Evolutionary conservation across 1,140 invertebrate species (phyloP), one percentile per base, ranked within the genome.

Genomic region (Aphaenogaster floridana): DNA sequence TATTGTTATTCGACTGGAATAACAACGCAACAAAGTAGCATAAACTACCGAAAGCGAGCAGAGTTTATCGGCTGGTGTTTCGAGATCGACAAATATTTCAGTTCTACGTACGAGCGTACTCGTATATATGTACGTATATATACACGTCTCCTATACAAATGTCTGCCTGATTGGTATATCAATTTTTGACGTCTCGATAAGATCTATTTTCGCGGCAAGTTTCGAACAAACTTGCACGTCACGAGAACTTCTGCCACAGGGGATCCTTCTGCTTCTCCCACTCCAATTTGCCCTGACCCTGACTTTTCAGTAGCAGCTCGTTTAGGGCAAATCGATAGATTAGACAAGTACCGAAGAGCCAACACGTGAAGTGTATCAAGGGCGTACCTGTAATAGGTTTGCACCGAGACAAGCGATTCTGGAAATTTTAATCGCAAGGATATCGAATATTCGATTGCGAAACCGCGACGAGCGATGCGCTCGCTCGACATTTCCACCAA

Each of bases 351-450:
- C 39, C 28, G 71, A 21, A 80, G 54, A 61, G 34, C 28, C 48
- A 78, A 86, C 69, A 91, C 83, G 87, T 90, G 28, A 81, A 68
- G 36, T 78, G 52, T 42, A 86, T 76, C 89, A 91, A 93, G 88
- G 88, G 50, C 80, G 89, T 92, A 92, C 83, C 86, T 69, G 76
- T 57, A 63, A 86, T 83, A 81, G 72, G 86, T 87, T 89, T 86
- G 83, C 78, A 89, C 88, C 36, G 64, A 63, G 11, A 9, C 57
- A 21, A 45, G 87, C 69, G 11, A 42, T 28, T n/a, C 50, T 72
- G 59, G 11, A 69, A 28, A 66, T 34, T 21, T 48, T 36, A 50
- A 79, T 66, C 5, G 11, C 5, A 7, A 66, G 17, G 7, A 39
- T 21, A 52, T 50, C 11, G 3, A 79, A 15, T 36, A 48, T 78